Evolutionary conservation across 35 echinoderm and acorn worm genomes (phyloP).

Genomic region (Apostichopus californicus): DNA sequence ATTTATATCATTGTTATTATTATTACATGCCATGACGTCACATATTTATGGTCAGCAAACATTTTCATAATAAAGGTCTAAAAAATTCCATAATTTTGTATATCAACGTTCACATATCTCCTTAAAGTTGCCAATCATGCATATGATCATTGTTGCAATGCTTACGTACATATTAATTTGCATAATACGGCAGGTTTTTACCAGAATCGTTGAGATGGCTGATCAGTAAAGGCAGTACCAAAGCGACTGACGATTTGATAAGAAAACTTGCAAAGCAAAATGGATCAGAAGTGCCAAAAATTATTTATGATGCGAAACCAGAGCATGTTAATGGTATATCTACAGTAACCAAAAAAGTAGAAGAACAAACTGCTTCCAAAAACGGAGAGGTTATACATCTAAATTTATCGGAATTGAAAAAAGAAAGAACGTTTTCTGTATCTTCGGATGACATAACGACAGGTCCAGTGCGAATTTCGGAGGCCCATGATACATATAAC

Average conservation of each 20-base stretch:
- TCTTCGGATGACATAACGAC: neutral
- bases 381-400: too few species aligned
- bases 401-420: neutral
- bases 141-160: too few species aligned
- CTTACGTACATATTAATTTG: neutral
- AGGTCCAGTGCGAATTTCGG: neutral
- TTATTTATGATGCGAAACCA: neutral
- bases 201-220: conserved; percentile 47
- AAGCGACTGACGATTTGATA: conserved; percentile 3
- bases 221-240: neutral
- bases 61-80: too few species aligned
- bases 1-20: too few species aligned
- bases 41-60: too few species aligned
- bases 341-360: neutral
- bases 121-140: too few species aligned
- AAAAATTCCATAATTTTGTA: too few species aligned
- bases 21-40: too few species aligned
- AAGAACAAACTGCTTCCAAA: neutral
- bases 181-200: conserved; percentile 18
- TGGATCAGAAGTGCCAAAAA: neutral
- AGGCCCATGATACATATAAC: too few species aligned
- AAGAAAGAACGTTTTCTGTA: neutral
- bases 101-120: too few species aligned
- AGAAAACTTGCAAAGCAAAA: conserved; percentile 15
- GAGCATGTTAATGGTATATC: neutral